These are phyloP conservation scores for Chaetoderma sp. DNA, from an alignment of 2,888 invertebrate species.

Conservation along the genomic window DNA sequence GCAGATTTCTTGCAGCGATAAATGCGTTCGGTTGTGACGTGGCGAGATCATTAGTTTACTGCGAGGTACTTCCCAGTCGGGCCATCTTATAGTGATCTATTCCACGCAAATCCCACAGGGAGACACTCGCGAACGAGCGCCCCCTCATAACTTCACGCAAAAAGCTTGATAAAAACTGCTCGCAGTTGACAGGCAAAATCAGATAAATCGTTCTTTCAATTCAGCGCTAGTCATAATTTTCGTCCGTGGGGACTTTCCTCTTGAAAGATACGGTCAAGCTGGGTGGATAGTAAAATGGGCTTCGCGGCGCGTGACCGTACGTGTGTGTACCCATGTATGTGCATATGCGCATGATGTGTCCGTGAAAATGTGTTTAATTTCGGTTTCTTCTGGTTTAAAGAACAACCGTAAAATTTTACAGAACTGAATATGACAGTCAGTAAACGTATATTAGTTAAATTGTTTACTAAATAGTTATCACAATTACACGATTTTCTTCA, in stretches of 20 bases:
- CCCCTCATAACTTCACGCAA: constrained; percentile 1
- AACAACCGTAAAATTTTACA: too few species aligned
- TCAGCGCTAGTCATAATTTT: not conserved
- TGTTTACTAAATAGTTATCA: too few species aligned
- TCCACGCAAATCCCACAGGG: not conserved
- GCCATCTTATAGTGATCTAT: not conserved
- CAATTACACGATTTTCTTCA: too few species aligned
- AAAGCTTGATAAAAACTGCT: constrained; percentile 5
- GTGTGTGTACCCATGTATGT: too few species aligned
- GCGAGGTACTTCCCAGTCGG: not conserved
- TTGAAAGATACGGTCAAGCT: too few species aligned
- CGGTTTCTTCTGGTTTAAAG: too few species aligned
- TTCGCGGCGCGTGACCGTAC: too few species aligned
- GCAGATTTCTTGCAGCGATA: constrained; percentile 8
- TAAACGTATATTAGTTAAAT: too few species aligned
- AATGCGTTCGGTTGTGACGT: not conserved
- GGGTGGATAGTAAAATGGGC: too few species aligned
- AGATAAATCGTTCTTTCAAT: constrained; percentile 7
- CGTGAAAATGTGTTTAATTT: too few species aligned
- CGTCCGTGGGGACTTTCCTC: not conserved
- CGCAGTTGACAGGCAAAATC: constrained; percentile 2
- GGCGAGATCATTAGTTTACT: not conserved
- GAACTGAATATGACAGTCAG: too few species aligned
- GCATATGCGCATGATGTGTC: too few species aligned
- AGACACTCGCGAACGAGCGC: not conserved